Percentiles rank a stretch among this genome's conserved stretches.
These are phyloP conservation scores for Cyclophora albipunctata DNA, from an alignment of 2,888 invertebrate genomes.

Conservation along the genomic window DNA sequence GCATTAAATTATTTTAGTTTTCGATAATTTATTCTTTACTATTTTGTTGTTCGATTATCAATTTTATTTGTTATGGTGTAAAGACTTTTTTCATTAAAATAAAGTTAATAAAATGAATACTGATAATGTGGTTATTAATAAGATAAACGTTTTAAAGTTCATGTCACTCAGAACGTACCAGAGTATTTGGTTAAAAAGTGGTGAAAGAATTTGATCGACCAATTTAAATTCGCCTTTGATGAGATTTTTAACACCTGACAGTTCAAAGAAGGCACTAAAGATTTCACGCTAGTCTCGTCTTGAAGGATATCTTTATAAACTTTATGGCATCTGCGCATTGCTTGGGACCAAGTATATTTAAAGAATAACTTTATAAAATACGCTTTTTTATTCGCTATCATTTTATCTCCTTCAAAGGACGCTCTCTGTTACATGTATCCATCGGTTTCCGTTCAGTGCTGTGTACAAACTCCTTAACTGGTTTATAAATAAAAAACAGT, in stretches of 20 bases:
- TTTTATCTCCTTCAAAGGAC: too few relatives aligned
- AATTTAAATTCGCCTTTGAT: conserved; percentile 4
- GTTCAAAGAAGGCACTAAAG: too few relatives aligned
- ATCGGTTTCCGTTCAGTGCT: too few relatives aligned
- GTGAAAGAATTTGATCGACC: conserved; percentile 3
- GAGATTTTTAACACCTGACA: conserved; percentile 17
- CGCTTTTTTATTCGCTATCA: too few relatives aligned
- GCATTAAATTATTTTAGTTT: conserved; percentile 36
- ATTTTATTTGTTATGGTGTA: not conserved
- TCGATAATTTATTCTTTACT: conserved; percentile 10
- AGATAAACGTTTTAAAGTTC: conserved; percentile 16
- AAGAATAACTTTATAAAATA: too few relatives aligned
- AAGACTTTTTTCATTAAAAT: not conserved
- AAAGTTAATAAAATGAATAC: conserved; percentile 1
- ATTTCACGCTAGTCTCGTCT: too few relatives aligned
- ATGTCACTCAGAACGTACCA: conserved; percentile 13
- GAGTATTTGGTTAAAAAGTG: conserved; percentile 13
- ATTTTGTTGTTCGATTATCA: not conserved
- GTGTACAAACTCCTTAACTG: conserved; percentile 26
- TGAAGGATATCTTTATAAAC: too few relatives aligned
- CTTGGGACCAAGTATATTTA: too few relatives aligned
- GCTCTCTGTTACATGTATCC: too few relatives aligned
- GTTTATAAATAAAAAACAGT: conserved; percentile 23
- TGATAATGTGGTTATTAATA: conserved; percentile 21
- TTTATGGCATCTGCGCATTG: too few relatives aligned